Percentiles rank a stretch among this genome's conserved stretches.
Conservation (phyloP, 2,113 vertebrate species). For the Ascaphus truei region DNA sequence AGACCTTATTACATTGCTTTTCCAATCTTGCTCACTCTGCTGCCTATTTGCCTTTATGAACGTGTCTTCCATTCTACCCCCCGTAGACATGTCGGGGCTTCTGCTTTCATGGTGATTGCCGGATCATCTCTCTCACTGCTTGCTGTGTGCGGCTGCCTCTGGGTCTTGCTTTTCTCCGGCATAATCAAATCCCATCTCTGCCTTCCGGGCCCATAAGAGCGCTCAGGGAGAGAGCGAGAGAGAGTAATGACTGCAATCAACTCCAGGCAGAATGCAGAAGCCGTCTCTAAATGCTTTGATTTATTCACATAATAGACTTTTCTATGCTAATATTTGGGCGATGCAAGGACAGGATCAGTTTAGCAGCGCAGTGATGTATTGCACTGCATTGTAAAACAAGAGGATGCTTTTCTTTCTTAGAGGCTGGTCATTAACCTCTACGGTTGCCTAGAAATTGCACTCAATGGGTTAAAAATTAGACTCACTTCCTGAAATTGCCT, state of each 20-base stretch:
- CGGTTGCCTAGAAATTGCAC: neutral
- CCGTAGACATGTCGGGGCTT: neutral
- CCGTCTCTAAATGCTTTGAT: slow-evolving; percentile 23
- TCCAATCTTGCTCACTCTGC: neutral
- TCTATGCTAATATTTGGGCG: slow-evolving; percentile 38
- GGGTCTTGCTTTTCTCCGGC: slow-evolving; percentile 16
- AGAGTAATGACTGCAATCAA: slow-evolving; percentile 38
- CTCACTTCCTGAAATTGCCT: too few species aligned
- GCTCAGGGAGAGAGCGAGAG: slow-evolving; percentile 9
- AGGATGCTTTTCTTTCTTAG: neutral
- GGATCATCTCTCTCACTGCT: slow-evolving; percentile 13
- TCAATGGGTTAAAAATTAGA: neutral
- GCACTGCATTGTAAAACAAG: slow-evolving; percentile 33
- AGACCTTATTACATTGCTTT: slow-evolving; percentile 5
- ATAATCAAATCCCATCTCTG: slow-evolving; percentile 45
- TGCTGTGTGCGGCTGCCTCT: slow-evolving; percentile 31
- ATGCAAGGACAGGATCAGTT: slow-evolving; percentile 34
- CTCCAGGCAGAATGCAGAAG: slow-evolving; percentile 22
- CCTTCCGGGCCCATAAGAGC: slow-evolving; percentile 27
- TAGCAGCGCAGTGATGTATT: slow-evolving; percentile 28
- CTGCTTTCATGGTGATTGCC: slow-evolving; percentile 9
- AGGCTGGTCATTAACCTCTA: neutral
- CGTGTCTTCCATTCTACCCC: slow-evolving; percentile 1
- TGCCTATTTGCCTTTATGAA: slow-evolving; percentile 6
- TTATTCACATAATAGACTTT: slow-evolving; percentile 37